Evolutionary conservation across 1,140 invertebrate genomes (phyloP).

Genomic region (Rhopalosiphum maidis): DNA sequence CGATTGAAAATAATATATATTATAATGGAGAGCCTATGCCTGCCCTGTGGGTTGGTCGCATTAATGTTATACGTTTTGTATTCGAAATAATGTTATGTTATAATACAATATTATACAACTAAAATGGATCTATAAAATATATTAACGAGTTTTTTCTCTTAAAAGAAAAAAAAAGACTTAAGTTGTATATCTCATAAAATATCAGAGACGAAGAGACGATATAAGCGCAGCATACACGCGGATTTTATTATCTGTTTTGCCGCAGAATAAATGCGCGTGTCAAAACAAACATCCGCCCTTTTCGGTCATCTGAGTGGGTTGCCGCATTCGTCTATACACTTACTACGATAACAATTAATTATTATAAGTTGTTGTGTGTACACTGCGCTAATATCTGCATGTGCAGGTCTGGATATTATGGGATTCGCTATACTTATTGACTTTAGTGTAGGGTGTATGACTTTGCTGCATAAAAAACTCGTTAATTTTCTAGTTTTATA

Average conservation of each 20-base stretch:
- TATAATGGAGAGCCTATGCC: no score
- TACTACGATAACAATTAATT: neutral
- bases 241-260: neutral
- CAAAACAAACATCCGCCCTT: neutral
- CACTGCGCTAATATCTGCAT: neutral
- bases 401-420: neutral
- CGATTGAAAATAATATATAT: neutral
- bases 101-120: neutral
- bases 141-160: neutral
- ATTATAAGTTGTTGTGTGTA: neutral
- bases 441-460: neutral
- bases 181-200: neutral
- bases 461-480: neutral
- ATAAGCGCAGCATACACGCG: neutral
- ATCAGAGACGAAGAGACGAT: neutral
- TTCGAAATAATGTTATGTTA: neutral
- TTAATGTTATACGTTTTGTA: neutral
- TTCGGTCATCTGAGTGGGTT: neutral
- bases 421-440: neutral
- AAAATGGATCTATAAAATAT: neutral
- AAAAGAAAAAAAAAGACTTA: neutral
- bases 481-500: neutral
- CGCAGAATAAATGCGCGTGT: no score
- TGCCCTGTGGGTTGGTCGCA: neutral
- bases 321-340: neutral